Conservation (phyloP, 2,113 vertebrate species). For the Greenwoodochromis staneri region DNA sequence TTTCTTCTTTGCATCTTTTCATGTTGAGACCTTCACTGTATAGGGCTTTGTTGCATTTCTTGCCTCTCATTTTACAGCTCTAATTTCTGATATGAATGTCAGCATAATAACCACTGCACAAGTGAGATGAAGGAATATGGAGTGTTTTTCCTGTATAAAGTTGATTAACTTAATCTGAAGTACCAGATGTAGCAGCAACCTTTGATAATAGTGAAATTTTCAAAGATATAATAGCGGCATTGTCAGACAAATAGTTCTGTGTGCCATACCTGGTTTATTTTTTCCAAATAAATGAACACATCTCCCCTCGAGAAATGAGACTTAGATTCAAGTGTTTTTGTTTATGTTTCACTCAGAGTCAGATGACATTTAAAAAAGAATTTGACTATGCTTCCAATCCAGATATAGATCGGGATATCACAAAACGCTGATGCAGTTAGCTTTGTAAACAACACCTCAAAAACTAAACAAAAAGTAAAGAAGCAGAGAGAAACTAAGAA, state of each 20-base stretch:
- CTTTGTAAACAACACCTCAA: neutral
- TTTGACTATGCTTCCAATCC: neutral
- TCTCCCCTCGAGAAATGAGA: neutral
- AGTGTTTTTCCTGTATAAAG: neutral
- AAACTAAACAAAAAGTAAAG: neutral
- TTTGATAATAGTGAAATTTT: neutral
- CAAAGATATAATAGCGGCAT: neutral
- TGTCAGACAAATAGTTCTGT: neutral
- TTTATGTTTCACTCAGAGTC: neutral
- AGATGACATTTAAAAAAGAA: neutral
- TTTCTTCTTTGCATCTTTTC: slow-evolving; percentile 12
- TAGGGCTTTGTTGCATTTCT: neutral
- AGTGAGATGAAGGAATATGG: neutral
- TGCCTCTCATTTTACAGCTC: neutral
- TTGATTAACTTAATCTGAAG: neutral
- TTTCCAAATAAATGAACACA: neutral
- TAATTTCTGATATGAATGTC: neutral
- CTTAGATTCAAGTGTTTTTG: neutral
- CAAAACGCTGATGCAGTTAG: neutral
- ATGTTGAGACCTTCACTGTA: neutral
- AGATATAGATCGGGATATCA: neutral
- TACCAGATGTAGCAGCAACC: neutral
- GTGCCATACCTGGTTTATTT: neutral
- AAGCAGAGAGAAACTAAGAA: neutral
- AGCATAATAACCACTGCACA: neutral